phyloP scores from a whole-genome alignment of 2,888 invertebrate genomes.

The Automeris io region DNA sequence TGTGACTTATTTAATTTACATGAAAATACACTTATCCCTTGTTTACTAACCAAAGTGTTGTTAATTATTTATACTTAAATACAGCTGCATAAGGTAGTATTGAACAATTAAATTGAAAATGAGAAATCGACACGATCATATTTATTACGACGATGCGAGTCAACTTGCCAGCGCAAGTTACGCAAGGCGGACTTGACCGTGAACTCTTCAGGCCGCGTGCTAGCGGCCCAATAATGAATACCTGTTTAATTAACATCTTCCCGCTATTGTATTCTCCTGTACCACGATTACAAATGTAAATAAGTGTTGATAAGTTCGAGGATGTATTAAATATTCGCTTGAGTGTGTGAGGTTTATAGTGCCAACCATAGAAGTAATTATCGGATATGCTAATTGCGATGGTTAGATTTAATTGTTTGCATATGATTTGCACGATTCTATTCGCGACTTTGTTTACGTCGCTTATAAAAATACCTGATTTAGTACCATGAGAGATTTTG shows the following conservation, averaged over 20 bases:
- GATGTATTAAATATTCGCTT: slow-evolving; percentile 6
- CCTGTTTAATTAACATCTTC: slow-evolving; percentile 38
- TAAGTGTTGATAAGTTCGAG: slow-evolving; percentile 11
- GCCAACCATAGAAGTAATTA: neutral
- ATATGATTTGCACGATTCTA: too few relatives aligned
- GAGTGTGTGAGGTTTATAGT: neutral
- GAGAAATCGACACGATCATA: slow-evolving; percentile 3
- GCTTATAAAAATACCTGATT: too few relatives aligned
- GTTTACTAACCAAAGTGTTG: neutral
- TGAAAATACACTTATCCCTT: neutral
- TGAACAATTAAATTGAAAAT: neutral
- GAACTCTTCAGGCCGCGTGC: slow-evolving; percentile 36
- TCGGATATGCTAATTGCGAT: neutral
- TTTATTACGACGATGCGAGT: slow-evolving; percentile 11
- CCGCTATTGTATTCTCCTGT: slow-evolving; percentile 36
- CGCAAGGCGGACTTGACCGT: slow-evolving; percentile 38
- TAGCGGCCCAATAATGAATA: slow-evolving; percentile 27
- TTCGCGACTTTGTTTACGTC: too few relatives aligned
- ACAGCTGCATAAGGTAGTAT: neutral
- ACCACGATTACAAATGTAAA: slow-evolving; percentile 20
- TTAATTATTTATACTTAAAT: neutral
- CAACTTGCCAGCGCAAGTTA: slow-evolving; percentile 12
- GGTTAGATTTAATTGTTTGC: too few relatives aligned
- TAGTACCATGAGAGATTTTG: too few relatives aligned
- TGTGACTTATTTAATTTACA: neutral